Evolutionary conservation across 2,888 invertebrate genomes (phyloP).

Genomic region (Erebia epiphron): DNA sequence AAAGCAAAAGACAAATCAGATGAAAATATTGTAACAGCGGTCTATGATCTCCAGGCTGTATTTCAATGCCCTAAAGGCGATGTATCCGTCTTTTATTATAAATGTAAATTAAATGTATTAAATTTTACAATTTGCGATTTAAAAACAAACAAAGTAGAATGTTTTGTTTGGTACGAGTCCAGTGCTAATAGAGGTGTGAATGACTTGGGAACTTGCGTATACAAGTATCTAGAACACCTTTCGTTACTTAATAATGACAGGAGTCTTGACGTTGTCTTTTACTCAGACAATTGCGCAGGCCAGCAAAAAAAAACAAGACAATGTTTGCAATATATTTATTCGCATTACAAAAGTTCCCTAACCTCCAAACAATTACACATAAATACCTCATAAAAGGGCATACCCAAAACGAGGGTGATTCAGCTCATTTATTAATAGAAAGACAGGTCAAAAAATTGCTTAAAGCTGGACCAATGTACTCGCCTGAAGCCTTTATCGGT

Average conservation of each 20-base stretch:
- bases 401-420: constrained; percentile 44
- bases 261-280: constrained; percentile 47
- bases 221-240: not conserved
- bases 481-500: too few species aligned
- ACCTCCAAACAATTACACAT: constrained; percentile 40
- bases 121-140: constrained; percentile 41
- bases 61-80: constrained; percentile 23
- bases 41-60: constrained; percentile 36
- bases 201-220: not conserved
- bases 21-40: constrained; percentile 34
- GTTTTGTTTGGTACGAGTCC: constrained; percentile 55
- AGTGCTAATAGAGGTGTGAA: constrained; percentile 14
- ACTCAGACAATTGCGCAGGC: constrained; percentile 49
- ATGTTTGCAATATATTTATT: constrained; percentile 42
- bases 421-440: constrained; percentile 39
- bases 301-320: constrained; percentile 47
- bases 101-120: constrained; percentile 33
- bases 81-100: constrained; percentile 25
- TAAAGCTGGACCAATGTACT: constrained; percentile 33
- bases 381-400: constrained; percentile 45
- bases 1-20: constrained; percentile 43
- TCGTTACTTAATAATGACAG: not conserved
- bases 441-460: constrained; percentile 33
- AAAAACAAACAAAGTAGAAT: constrained; percentile 40
- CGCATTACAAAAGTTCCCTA: constrained; percentile 34